These are phyloP conservation scores for Parapristionchus giblindavisi DNA, from an alignment of 2,888 invertebrate species.

Conservation along the genomic window DNA sequence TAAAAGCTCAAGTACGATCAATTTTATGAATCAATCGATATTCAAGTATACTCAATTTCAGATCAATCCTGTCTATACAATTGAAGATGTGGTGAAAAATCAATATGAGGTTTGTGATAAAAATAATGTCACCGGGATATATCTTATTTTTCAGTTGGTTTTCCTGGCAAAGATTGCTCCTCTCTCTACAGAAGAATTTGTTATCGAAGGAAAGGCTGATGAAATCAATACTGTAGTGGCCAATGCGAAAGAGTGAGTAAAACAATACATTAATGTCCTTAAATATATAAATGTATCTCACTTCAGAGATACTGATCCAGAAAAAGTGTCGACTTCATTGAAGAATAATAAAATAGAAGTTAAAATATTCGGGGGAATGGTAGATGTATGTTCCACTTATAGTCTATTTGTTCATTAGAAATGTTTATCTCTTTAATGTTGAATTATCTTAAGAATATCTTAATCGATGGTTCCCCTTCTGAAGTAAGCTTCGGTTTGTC, in stretches of 20 bases:
- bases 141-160: constrained; percentile 13
- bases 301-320: too few relatives aligned
- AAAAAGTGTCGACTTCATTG: background rate
- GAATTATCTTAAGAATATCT: constrained; percentile 29
- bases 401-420: too few relatives aligned
- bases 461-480: background rate
- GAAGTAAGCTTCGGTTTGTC: constrained; percentile 30
- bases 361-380: constrained; percentile 1
- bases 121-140: background rate
- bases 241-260: constrained; percentile 16
- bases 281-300: too few relatives aligned
- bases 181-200: constrained; percentile 6
- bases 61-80: background rate
- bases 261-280: too few relatives aligned
- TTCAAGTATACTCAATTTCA: background rate
- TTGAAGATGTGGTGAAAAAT: background rate
- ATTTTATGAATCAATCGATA: background rate
- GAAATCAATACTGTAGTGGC: background rate
- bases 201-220: background rate
- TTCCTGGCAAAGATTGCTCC: constrained; percentile 11
- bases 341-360: constrained; percentile 11
- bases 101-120: background rate
- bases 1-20: constrained; percentile 14
- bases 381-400: background rate
- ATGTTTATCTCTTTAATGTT: background rate